Percentiles rank a stretch among this genome's conserved stretches.
Conservation (phyloP, 2,888 invertebrate species). For the Dryadula phaetusa region DNA sequence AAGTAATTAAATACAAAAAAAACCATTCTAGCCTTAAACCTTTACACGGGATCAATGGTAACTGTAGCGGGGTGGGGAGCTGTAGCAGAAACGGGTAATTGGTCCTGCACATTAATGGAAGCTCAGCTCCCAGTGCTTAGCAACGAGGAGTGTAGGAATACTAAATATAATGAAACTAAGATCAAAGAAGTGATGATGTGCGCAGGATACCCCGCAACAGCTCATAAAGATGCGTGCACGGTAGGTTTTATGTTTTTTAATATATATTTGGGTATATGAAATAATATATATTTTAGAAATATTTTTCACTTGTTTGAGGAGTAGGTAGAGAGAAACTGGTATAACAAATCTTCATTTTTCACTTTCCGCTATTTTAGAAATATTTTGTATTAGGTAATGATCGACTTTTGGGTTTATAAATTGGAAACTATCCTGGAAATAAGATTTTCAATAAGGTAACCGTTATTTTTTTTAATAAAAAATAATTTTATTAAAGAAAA, state of each 20-base stretch:
- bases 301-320: neutral
- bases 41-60: slow-evolving; percentile 87
- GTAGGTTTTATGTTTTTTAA: slow-evolving; percentile 68
- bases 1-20: neutral
- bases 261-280: neutral
- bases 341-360: too few relatives aligned
- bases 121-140: slow-evolving; percentile 89
- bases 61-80: slow-evolving; percentile 95
- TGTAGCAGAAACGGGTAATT: slow-evolving; percentile 91
- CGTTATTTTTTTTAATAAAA: too few relatives aligned
- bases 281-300: neutral
- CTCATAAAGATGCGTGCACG: slow-evolving; percentile 92
- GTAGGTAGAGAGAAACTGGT: neutral
- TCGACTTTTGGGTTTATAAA: too few relatives aligned
- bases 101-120: slow-evolving; percentile 92
- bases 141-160: slow-evolving; percentile 88
- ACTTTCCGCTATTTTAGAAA: neutral
- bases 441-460: too few relatives aligned
- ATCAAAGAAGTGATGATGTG: slow-evolving; percentile 96
- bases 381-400: too few relatives aligned
- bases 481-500: too few relatives aligned
- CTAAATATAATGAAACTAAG: slow-evolving; percentile 92
- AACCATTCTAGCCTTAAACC: slow-evolving; percentile 75
- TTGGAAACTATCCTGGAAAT: too few relatives aligned
- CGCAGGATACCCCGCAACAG: slow-evolving; percentile 89